Percentiles rank a stretch among this genome's conserved stretches.
These are phyloP conservation scores for Acanthoscelides obtectus DNA, from an alignment of 2,888 invertebrate species.

Conservation along the genomic window DNA sequence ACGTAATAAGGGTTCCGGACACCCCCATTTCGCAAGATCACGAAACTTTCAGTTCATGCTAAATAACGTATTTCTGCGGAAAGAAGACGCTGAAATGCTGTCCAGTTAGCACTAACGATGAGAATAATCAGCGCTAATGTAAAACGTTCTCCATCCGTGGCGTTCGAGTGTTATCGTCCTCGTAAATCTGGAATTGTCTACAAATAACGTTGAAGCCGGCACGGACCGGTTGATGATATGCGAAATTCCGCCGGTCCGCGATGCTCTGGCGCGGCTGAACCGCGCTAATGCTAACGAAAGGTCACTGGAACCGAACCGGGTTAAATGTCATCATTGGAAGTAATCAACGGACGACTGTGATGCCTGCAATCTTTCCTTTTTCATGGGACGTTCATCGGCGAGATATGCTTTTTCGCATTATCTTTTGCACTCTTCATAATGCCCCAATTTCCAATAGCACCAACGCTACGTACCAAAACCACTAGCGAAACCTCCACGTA, in stretches of 20 bases:
- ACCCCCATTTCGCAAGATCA: no score
- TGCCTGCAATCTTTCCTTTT: background rate
- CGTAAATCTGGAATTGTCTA: background rate
- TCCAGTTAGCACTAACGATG: background rate
- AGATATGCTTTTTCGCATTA: background rate
- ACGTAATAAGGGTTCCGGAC: no score
- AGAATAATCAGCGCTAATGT: background rate
- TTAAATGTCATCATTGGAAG: background rate
- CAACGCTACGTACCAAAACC: no score
- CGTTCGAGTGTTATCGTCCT: background rate
- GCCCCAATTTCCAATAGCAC: background rate
- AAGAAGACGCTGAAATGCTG: background rate
- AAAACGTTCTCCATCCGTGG: no score
- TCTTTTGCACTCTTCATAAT: background rate
- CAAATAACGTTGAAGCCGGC: background rate
- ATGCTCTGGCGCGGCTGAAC: background rate
- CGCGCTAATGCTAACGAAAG: background rate
- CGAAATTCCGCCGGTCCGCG: background rate
- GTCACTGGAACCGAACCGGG: background rate
- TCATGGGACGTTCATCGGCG: background rate
- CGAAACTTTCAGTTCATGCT: no score
- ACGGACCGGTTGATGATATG: background rate
- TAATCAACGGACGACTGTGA: background rate
- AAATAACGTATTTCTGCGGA: background rate
- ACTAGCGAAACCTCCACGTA: no score